Conservation (phyloP, 53 echinoderm and acorn worm genomes). For the Astropecten irregularis region DNA sequence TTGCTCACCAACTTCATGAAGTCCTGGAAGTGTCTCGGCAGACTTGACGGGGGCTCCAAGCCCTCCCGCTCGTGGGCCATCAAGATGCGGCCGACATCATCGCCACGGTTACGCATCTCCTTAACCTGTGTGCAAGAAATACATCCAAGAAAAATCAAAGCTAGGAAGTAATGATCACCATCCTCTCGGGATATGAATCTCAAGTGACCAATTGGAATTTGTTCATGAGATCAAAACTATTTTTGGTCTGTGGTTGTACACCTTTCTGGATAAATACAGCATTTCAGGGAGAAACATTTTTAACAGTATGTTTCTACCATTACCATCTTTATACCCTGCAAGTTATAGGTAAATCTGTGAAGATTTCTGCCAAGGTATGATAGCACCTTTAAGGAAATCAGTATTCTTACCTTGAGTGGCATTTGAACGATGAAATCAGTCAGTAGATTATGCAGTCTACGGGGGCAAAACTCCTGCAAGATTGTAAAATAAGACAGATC, state of each 20-base stretch:
- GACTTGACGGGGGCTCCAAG: slow-evolving; percentile 68
- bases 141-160: neutral
- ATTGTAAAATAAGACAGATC: neutral
- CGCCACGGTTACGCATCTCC: slow-evolving; percentile 97
- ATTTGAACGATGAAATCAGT: slow-evolving; percentile 97
- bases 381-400: no score
- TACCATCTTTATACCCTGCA: no score
- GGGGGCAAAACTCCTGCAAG: slow-evolving; percentile 85
- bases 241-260: no score
- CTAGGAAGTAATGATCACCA: neutral
- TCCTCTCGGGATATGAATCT: neutral
- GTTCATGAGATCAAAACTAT: no score
- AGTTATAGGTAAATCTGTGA: no score
- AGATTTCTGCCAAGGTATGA: no score
- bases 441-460: slow-evolving; percentile 75
- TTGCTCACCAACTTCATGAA: slow-evolving; percentile 96
- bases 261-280: no score
- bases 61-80: slow-evolving; percentile 90
- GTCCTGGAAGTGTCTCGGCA: slow-evolving; percentile 89
- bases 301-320: no score
- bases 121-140: slow-evolving; percentile 75
- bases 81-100: slow-evolving; percentile 89
- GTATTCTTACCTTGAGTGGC: slow-evolving; percentile 98
- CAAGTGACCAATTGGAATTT: neutral
- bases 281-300: no score